These are phyloP conservation scores for Gallinago media DNA, from an alignment of 2,113 vertebrate species.

Conservation along the genomic window DNA sequence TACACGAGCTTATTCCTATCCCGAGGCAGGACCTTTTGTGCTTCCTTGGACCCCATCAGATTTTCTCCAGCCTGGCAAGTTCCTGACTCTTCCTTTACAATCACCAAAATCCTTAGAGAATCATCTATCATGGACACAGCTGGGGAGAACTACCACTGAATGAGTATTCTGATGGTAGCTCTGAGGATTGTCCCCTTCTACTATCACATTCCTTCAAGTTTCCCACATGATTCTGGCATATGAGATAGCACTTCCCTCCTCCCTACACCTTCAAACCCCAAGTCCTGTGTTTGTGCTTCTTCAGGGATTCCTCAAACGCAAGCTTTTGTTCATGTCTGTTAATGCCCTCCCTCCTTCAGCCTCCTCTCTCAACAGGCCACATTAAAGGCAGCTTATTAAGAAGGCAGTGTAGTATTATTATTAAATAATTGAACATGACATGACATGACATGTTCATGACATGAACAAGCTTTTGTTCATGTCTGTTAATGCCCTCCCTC, in stretches of 20 bases:
- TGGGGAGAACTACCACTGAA: neutral
- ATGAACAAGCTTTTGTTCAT: neutral
- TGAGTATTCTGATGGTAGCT: neutral
- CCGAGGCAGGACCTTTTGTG: accelerated
- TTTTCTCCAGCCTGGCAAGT: neutral
- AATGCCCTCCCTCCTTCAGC: neutral
- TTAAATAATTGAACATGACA: too few relatives aligned
- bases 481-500: neutral
- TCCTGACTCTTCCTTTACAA: neutral
- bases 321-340: neutral
- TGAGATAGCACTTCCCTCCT: neutral
- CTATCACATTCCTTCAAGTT: neutral
- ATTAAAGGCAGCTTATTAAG: neutral
- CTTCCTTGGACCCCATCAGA: neutral
- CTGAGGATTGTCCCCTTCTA: neutral
- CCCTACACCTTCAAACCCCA: neutral
- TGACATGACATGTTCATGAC: too few relatives aligned
- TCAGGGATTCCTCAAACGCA: neutral
- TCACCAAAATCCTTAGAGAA: neutral
- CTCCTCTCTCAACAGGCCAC: neutral
- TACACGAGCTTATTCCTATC: neutral
- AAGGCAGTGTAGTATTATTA: neutral
- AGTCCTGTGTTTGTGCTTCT: neutral
- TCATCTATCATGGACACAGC: neutral
- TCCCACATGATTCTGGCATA: neutral